Percentiles rank a stretch among this genome's conserved stretches.
phyloP scores from a whole-genome alignment of 2,888 invertebrate species.

The Hololepta plana region DNA sequence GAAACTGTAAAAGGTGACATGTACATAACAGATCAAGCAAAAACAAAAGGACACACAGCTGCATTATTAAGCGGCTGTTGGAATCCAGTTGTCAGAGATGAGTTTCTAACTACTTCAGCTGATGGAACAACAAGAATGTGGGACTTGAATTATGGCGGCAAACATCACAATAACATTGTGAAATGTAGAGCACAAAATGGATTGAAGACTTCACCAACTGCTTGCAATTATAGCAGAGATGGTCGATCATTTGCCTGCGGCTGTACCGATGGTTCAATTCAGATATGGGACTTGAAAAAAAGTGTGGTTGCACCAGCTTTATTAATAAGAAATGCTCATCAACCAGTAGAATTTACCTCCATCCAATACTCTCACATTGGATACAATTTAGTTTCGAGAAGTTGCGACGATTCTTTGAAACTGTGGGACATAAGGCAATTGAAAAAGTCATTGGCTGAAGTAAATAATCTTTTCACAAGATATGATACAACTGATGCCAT shows the following conservation, averaged over 20 bases:
- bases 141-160: constrained; percentile 57
- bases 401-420: constrained; percentile 86
- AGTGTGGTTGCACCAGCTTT: constrained; percentile 76
- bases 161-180: constrained; percentile 64
- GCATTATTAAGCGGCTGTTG: constrained; percentile 79
- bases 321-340: constrained; percentile 63
- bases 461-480: constrained; percentile 48
- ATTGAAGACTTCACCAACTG: constrained; percentile 65
- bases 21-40: constrained; percentile 87
- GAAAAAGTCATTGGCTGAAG: constrained; percentile 56
- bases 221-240: constrained; percentile 44
- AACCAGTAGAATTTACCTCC: constrained; percentile 64
- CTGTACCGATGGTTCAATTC: constrained; percentile 87
- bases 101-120: constrained; percentile 87
- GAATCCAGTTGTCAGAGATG: constrained; percentile 81
- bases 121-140: constrained; percentile 90
- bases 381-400: constrained; percentile 56
- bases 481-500: constrained; percentile 68
- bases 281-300: constrained; percentile 92
- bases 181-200: constrained; percentile 80
- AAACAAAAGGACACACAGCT: constrained; percentile 84
- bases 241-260: constrained; percentile 80
- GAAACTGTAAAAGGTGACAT: constrained; percentile 70
- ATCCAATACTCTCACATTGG: constrained; percentile 81
- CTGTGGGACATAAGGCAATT: constrained; percentile 83